phyloP scores from a whole-genome alignment of 2,113 vertebrate genomes.

The Mastomys natalensis region DNA sequence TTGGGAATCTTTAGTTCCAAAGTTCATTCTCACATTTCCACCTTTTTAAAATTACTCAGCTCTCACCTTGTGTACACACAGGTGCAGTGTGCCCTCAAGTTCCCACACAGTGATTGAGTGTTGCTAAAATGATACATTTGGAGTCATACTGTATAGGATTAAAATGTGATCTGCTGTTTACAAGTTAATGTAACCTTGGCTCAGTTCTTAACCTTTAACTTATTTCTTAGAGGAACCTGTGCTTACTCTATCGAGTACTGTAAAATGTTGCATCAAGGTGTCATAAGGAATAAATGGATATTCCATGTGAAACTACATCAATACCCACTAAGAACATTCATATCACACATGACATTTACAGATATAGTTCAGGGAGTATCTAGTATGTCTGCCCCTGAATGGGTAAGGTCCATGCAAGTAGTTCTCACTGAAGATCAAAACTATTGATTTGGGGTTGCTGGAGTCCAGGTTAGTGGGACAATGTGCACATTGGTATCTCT shows the following conservation, averaged over 20 bases:
- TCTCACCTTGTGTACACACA: not conserved
- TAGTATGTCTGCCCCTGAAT: not conserved
- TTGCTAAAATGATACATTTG: not conserved
- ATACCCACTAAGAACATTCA: not conserved
- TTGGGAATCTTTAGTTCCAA: not conserved
- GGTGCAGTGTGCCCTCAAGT: accelerated
- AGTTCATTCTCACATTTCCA: not conserved
- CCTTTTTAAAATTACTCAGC: not conserved
- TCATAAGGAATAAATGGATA: not conserved
- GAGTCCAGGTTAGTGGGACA: not conserved
- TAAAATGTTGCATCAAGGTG: not conserved
- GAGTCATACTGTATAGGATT: not conserved
- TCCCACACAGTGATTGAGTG: not conserved
- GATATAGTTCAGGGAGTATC: not conserved
- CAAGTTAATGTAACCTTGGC: not conserved
- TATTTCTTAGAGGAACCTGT: not conserved
- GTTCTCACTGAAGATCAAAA: not conserved
- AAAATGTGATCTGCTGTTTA: not conserved
- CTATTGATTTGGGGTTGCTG: not conserved
- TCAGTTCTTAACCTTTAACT: not conserved
- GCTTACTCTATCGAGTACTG: not conserved
- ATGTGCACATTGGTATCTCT: not conserved
- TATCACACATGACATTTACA: not conserved
- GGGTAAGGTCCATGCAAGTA: not conserved
- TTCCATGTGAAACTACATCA: not conserved